A percentile compares a stretch with the other conserved stretches of the same genome.
These are phyloP conservation scores for Heteromurus nitidus DNA, from an alignment of 2,888 invertebrate species.

Conservation along the genomic window DNA sequence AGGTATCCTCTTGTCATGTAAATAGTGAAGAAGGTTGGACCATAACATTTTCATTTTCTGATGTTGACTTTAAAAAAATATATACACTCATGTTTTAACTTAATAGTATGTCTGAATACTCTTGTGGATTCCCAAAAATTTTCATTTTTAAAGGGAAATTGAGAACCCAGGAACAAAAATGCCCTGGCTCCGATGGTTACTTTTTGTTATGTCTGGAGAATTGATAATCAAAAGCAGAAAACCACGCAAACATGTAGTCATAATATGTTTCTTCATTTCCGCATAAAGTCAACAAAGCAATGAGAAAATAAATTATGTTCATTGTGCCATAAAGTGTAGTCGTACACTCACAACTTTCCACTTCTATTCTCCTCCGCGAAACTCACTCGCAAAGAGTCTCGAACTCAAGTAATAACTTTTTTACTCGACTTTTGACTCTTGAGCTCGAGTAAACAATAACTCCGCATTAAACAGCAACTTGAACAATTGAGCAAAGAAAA, in stretches of 20 bases:
- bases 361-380: neutral
- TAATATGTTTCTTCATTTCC: no score
- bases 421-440: neutral
- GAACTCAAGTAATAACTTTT: neutral
- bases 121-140: neutral
- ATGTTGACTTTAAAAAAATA: no score
- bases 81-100: no score
- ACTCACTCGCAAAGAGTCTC: neutral
- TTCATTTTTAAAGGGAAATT: neutral
- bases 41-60: no score
- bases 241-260: no score
- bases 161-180: neutral
- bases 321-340: constrained; percentile 2
- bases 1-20: no score
- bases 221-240: neutral
- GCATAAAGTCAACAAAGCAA: no score
- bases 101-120: neutral
- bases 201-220: neutral
- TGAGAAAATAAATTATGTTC: constrained; percentile 1
- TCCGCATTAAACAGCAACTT: constrained; percentile 38
- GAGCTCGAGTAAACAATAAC: neutral
- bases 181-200: neutral
- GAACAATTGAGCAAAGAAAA: constrained; percentile 16
- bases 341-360: neutral
- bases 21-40: no score